phyloP scores from a whole-genome alignment of 30 jellyfish, hydroid and myxozoan species.

The Pseudorhiza aurosa region DNA sequence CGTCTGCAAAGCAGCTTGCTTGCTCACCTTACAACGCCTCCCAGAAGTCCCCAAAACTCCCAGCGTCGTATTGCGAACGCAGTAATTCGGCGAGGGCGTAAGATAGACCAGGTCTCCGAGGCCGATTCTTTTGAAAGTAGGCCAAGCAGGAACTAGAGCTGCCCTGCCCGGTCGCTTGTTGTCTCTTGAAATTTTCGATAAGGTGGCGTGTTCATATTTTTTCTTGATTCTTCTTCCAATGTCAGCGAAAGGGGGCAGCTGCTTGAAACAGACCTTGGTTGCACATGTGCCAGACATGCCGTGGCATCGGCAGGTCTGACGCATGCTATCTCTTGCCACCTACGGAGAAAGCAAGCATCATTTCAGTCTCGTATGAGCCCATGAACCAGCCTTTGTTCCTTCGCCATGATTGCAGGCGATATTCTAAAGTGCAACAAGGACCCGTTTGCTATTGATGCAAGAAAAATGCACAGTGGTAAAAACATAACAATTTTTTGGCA shows the following conservation, averaged over 20 bases:
- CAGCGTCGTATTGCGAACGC: slow-evolving; percentile 26
- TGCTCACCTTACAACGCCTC: slow-evolving; percentile 44
- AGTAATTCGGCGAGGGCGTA: slow-evolving; percentile 63
- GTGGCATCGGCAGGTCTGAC: slow-evolving; percentile 40
- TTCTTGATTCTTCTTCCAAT: slow-evolving; percentile 40
- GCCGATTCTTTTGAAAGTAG: slow-evolving; percentile 37
- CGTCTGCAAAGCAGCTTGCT: background rate
- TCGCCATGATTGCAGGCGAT: too few relatives aligned
- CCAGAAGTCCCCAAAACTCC: slow-evolving; percentile 77
- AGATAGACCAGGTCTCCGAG: slow-evolving; percentile 57
- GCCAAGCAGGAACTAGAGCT: slow-evolving; percentile 34
- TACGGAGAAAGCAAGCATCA: background rate
- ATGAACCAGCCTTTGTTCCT: too few relatives aligned
- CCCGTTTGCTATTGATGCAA: too few relatives aligned
- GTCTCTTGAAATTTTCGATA: slow-evolving; percentile 21
- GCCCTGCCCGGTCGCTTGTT: slow-evolving; percentile 7
- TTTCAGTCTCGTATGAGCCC: too few relatives aligned
- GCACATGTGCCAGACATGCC: slow-evolving; percentile 79
- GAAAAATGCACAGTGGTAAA: too few relatives aligned
- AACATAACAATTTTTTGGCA: too few relatives aligned
- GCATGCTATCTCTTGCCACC: slow-evolving; percentile 50
- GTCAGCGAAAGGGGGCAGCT: slow-evolving; percentile 44
- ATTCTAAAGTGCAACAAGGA: too few relatives aligned
- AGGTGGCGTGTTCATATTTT: slow-evolving; percentile 60
- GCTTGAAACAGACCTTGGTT: slow-evolving; percentile 61